Evolutionary conservation across 2,888 invertebrate species (phyloP).

Genomic region (Antheraea yamamai): DNA sequence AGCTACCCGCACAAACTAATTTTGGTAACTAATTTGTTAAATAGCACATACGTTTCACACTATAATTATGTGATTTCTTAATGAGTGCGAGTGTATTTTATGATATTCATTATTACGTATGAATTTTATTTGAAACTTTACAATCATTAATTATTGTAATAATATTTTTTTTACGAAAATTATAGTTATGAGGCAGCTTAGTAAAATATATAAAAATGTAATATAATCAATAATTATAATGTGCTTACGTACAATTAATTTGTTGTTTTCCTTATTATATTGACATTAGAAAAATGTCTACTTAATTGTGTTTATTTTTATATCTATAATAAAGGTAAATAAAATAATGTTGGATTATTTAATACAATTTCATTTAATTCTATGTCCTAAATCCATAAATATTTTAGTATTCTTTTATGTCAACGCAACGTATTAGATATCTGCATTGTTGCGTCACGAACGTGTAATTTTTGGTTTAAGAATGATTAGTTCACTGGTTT

Average conservation of each 20-base stretch:
- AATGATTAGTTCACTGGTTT: slow-evolving; percentile 67
- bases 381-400: neutral
- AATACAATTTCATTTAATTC: neutral
- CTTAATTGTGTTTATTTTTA: neutral
- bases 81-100: slow-evolving; percentile 18
- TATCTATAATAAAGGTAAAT: neutral
- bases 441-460: slow-evolving; percentile 12
- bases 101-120: slow-evolving; percentile 9
- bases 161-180: neutral
- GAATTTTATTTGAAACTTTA: slow-evolving; percentile 16
- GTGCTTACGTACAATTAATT: neutral
- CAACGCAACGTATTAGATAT: neutral
- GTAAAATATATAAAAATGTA: neutral
- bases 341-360: neutral
- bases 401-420: neutral
- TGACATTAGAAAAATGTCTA: neutral
- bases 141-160: neutral
- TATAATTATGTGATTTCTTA: slow-evolving; percentile 29
- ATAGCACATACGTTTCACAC: slow-evolving; percentile 45
- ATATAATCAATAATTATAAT: neutral
- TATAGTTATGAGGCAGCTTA: neutral
- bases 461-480: slow-evolving; percentile 28
- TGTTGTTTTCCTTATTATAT: neutral
- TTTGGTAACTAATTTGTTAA: slow-evolving; percentile 69
- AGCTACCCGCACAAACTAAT: slow-evolving; percentile 69